phyloP scores from a whole-genome alignment of 2,797 vertebrate species.

The Alectoris magna region DNA sequence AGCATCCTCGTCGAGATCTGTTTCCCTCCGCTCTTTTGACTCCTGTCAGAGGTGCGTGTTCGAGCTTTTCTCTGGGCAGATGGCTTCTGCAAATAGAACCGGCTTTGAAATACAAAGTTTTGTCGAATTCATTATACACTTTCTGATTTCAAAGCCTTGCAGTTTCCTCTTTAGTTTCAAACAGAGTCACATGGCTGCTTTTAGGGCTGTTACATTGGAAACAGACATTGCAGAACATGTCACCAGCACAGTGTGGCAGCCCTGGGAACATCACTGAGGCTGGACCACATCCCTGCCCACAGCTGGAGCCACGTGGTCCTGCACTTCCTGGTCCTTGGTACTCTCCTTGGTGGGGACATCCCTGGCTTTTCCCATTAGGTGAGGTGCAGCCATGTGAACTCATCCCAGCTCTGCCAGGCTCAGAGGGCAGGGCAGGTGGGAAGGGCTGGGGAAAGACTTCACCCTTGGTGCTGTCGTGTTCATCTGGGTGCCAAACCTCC shows the following conservation, averaged over 20 bases:
- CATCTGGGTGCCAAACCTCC: rapidly evolving
- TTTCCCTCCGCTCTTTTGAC: constrained; percentile 57
- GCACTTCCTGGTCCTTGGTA: not conserved
- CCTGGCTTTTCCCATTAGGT: not conserved
- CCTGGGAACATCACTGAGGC: rapidly evolving
- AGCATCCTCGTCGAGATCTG: constrained; percentile 14
- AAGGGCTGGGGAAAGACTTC: not conserved
- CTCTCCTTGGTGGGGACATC: not conserved
- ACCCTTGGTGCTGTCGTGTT: not conserved
- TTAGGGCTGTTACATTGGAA: not conserved
- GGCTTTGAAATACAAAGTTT: constrained; percentile 70
- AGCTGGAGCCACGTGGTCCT: not conserved
- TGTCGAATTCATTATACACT: constrained; percentile 57
- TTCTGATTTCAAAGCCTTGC: constrained; percentile 70
- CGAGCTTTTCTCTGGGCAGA: constrained; percentile 53
- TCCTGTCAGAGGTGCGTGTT: constrained; percentile 53
- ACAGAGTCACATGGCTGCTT: constrained; percentile 35
- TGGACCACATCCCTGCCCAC: not conserved
- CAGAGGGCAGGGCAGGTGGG: rapidly evolving
- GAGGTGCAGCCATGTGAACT: not conserved
- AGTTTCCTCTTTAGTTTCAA: constrained; percentile 63
- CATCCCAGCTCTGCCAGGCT: not conserved
- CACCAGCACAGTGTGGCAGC: not conserved
- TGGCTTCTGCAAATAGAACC: constrained; percentile 68
- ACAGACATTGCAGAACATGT: not conserved